Percentiles rank a stretch among this genome's conserved stretches.
These are phyloP conservation scores for Limosa lapponica DNA, from an alignment of 2,797 vertebrate genomes.

Conservation along the genomic window DNA sequence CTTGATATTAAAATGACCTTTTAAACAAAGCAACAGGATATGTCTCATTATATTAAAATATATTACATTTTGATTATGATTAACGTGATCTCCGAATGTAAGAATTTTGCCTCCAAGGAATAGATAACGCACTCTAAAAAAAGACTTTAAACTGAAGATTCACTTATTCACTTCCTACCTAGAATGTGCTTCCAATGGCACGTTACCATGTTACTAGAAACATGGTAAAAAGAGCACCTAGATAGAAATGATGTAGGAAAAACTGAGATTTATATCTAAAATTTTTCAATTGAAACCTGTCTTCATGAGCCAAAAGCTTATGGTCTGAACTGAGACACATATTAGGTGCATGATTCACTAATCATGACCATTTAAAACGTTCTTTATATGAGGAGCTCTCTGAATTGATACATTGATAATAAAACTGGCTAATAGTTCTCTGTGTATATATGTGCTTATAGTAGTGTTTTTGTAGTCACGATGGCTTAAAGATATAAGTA, in stretches of 20 bases:
- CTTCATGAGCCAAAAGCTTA: not conserved
- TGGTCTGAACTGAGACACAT: not conserved
- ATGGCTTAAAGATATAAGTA: not conserved
- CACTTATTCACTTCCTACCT: not conserved
- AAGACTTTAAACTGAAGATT: not conserved
- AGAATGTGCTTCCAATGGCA: not conserved
- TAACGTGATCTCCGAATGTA: not conserved
- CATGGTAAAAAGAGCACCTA: not conserved
- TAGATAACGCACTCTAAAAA: not conserved
- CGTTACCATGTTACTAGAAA: not conserved
- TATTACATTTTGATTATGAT: not conserved
- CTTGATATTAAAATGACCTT: conserved; percentile 30
- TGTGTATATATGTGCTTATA: not conserved
- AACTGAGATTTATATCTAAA: not conserved
- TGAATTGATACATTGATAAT: not conserved
- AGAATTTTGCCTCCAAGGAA: not conserved
- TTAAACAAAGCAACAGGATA: not conserved
- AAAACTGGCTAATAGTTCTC: not conserved
- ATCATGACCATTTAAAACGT: not conserved
- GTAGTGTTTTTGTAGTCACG: not conserved
- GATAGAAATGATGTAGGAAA: not conserved
- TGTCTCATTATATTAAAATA: not conserved
- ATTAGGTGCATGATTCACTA: not conserved
- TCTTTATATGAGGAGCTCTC: not conserved
- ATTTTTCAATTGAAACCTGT: not conserved